phyloP scores from a whole-genome alignment of 2,113 vertebrate genomes.

The Dinomys branickii region DNA sequence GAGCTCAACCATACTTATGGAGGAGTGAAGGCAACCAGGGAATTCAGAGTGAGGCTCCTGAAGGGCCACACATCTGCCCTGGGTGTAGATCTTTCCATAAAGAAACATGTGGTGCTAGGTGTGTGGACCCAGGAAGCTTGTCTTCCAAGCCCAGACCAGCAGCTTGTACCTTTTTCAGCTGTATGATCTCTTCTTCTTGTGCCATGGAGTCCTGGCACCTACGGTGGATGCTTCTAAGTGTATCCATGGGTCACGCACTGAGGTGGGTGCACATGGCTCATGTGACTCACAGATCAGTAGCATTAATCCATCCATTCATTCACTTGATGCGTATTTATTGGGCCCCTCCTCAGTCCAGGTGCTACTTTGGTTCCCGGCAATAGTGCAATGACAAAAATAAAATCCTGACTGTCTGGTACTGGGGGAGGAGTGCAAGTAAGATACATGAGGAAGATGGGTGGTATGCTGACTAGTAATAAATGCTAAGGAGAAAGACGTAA shows the following conservation, averaged over 20 bases:
- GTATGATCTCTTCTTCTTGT: background rate
- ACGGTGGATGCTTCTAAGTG: background rate
- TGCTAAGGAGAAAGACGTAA: background rate
- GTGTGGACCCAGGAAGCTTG: background rate
- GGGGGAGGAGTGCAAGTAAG: background rate
- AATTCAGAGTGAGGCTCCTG: background rate
- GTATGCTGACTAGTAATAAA: background rate
- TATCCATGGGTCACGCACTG: background rate
- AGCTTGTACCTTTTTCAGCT: background rate
- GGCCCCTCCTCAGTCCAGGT: background rate
- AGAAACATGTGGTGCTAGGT: background rate
- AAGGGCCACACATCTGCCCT: background rate
- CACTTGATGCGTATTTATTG: background rate
- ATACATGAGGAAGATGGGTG: background rate
- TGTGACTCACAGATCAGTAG: background rate
- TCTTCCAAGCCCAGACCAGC: background rate
- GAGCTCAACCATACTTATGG: background rate
- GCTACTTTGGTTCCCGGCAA: background rate
- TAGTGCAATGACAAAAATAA: background rate
- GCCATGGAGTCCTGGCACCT: background rate
- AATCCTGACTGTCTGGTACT: background rate
- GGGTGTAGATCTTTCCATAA: background rate
- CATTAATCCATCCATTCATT: background rate
- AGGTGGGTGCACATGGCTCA: background rate
- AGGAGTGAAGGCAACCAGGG: background rate